phyloP scores from a whole-genome alignment of 2,888 invertebrate species.

The Seladonia tumulorum region DNA sequence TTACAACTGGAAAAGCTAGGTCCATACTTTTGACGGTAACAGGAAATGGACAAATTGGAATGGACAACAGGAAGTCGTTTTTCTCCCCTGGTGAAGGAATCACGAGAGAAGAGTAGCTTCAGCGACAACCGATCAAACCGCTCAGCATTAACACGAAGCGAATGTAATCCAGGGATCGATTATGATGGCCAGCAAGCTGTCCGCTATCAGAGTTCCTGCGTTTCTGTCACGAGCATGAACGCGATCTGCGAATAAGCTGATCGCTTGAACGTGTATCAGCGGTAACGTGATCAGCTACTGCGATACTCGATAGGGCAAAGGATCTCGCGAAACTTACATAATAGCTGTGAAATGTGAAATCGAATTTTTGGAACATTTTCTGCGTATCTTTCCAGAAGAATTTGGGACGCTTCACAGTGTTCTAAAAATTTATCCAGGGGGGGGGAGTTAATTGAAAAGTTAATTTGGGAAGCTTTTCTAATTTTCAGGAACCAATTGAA shows the following conservation, averaged over 20 bases:
- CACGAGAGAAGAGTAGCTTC: not conserved
- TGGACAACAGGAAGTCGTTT: slow-evolving; percentile 26
- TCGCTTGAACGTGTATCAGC: not conserved
- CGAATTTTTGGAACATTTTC: not conserved
- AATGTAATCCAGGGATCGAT: slow-evolving; percentile 58
- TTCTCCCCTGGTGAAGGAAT: not conserved
- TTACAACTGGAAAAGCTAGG: not conserved
- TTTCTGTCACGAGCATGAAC: slow-evolving; percentile 31
- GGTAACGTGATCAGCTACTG: not conserved
- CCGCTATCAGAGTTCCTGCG: slow-evolving; percentile 32
- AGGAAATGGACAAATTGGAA: slow-evolving; percentile 33
- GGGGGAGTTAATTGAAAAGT: too few species aligned
- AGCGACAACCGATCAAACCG: slow-evolving; percentile 20
- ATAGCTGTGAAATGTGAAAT: not conserved
- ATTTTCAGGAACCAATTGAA: too few species aligned
- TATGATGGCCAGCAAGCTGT: slow-evolving; percentile 33
- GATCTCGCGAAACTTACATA: not conserved
- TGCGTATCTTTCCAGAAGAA: not conserved
- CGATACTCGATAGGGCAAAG: not conserved
- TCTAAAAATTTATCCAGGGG: too few species aligned
- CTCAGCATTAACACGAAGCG: slow-evolving; percentile 42
- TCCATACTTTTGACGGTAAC: not conserved
- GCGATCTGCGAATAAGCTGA: slow-evolving; percentile 11
- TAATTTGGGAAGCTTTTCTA: too few species aligned
- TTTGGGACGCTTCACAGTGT: not conserved